These are phyloP conservation scores for Phenacoccus solenopsis DNA, from an alignment of 1,140 invertebrate species.

Conservation along the genomic window DNA sequence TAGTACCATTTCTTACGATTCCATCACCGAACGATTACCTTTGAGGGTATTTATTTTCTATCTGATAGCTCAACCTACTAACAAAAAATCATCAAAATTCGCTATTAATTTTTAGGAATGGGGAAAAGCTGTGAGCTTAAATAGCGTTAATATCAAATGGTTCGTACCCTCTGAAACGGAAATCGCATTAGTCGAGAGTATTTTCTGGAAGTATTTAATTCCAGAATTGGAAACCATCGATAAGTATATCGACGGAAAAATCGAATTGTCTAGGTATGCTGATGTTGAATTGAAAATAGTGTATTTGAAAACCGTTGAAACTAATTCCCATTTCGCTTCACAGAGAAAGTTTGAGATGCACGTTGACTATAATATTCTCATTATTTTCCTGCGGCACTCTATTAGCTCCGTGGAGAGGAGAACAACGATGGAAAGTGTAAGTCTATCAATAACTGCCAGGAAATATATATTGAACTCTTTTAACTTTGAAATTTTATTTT, in stretches of 20 bases:
- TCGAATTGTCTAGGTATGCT: constrained; percentile 24
- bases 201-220: constrained; percentile 51
- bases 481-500: background rate
- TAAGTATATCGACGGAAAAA: constrained; percentile 35
- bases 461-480: no score
- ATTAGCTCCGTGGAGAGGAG: constrained; percentile 44
- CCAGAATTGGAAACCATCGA: constrained; percentile 41
- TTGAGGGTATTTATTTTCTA: constrained; percentile 21
- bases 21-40: background rate
- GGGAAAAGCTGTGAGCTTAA: constrained; percentile 54
- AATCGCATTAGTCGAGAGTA: constrained; percentile 44
- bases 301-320: background rate
- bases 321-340: constrained; percentile 16
- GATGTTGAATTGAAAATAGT: background rate
- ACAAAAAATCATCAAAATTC: background rate
- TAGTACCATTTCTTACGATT: background rate
- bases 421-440: constrained; percentile 41
- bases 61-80: constrained; percentile 34
- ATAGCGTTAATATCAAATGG: constrained; percentile 58
- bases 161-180: constrained; percentile 60
- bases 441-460: no score
- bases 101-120: constrained; percentile 47
- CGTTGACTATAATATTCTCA: constrained; percentile 33
- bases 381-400: constrained; percentile 41
- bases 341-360: constrained; percentile 34